A percentile compares a stretch with the other conserved stretches of the same genome.
phyloP scores from a whole-genome alignment of 2,113 vertebrate genomes.

The Boleophthalmus pectinirostris region DNA sequence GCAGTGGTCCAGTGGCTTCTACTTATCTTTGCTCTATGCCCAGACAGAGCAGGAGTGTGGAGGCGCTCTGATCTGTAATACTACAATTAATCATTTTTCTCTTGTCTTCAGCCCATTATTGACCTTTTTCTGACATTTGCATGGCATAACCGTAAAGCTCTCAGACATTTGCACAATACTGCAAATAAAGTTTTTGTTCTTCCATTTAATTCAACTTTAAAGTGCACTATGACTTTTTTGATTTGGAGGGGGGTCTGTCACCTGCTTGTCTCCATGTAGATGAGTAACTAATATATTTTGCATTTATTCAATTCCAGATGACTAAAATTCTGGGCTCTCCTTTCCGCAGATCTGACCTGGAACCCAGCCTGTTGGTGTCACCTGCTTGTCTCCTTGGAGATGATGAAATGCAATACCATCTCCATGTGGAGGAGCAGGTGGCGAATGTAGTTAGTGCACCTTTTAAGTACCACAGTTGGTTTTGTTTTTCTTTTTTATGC shows the following conservation, averaged over 20 bases:
- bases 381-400: not conserved
- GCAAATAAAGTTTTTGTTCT: constrained; percentile 5
- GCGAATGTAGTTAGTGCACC: not conserved
- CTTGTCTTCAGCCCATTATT: not conserved
- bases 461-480: not conserved
- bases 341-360: not conserved
- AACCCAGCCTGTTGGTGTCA: too few species aligned
- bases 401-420: not conserved
- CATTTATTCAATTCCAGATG: not conserved
- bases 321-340: not conserved
- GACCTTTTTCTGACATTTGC: not conserved
- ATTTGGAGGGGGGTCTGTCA: not conserved
- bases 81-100: not conserved
- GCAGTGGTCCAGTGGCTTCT: not conserved
- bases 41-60: not conserved
- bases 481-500: not conserved
- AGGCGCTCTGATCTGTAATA: constrained; percentile 1
- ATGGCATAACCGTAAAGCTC: not conserved
- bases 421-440: not conserved
- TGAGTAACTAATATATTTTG: not conserved
- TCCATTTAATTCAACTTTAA: not conserved
- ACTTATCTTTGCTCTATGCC: constrained; percentile 30
- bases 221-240: not conserved
- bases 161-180: constrained; percentile 1
- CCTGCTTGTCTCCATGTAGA: not conserved